A percentile compares a stretch with the other conserved stretches of the same genome.
Evolutionary conservation across 2,113 vertebrate species (phyloP).

Genomic region (Cyanoderma ruficeps): DNA sequence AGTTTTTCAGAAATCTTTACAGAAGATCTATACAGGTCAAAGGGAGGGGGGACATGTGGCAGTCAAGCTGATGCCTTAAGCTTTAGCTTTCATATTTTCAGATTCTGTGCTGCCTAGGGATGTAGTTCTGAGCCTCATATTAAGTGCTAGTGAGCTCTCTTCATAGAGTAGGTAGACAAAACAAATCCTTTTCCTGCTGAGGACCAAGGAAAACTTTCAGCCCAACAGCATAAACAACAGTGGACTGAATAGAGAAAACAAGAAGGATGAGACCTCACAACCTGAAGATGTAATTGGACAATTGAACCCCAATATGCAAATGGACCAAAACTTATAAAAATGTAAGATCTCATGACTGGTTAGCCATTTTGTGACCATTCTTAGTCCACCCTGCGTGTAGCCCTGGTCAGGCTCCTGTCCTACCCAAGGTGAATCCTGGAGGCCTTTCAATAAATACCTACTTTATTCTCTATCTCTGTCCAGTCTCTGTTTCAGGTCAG

Average conservation of each 20-base stretch:
- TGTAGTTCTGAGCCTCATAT: background rate
- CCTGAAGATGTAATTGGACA: background rate
- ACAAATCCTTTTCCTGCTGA: background rate
- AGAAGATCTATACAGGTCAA: too few species aligned
- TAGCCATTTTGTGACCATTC: too few species aligned
- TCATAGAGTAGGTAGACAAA: background rate
- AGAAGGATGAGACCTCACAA: background rate
- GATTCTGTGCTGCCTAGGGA: background rate
- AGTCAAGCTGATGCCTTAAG: background rate
- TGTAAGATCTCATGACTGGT: too few species aligned
- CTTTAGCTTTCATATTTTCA: background rate
- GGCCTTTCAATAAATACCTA: too few species aligned
- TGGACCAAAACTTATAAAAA: too few species aligned
- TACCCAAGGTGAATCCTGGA: too few species aligned
- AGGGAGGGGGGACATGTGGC: too few species aligned
- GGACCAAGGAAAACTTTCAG: background rate
- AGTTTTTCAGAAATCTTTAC: too few species aligned
- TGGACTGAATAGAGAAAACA: background rate
- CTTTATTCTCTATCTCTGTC: too few species aligned
- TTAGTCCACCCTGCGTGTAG: too few species aligned
- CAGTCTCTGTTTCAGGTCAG: too few species aligned
- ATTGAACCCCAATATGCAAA: background rate
- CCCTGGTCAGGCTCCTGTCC: too few species aligned
- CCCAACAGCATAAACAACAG: background rate
- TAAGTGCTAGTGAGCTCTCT: background rate